Percentiles rank a stretch among this genome's conserved stretches.
These are phyloP conservation scores for Caenorhabditis doughertyi DNA, from an alignment of 2,888 invertebrate genomes.

Conservation along the genomic window DNA sequence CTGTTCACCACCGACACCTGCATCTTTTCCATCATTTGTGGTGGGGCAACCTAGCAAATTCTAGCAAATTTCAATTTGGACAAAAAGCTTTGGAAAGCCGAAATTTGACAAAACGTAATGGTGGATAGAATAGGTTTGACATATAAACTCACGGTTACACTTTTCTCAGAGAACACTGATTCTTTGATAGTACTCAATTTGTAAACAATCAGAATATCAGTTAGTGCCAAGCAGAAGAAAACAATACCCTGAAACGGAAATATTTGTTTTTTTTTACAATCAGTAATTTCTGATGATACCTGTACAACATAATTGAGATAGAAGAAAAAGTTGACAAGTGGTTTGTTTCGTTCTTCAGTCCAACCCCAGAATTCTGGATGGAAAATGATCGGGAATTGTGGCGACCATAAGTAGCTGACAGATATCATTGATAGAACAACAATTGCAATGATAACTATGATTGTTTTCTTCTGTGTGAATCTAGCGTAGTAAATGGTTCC, in stretches of 20 bases:
- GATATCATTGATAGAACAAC: slow-evolving; percentile 51
- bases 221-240: slow-evolving; percentile 50
- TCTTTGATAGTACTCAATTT: slow-evolving; percentile 59
- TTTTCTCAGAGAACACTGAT: slow-evolving; percentile 46
- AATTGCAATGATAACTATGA: slow-evolving; percentile 14
- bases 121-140: slow-evolving; percentile 6
- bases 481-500: slow-evolving; percentile 48
- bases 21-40: slow-evolving; percentile 43
- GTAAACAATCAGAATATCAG: slow-evolving; percentile 63
- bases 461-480: slow-evolving; percentile 45
- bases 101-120: slow-evolving; percentile 1
- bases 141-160: slow-evolving; percentile 43
- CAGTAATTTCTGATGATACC: slow-evolving; percentile 19
- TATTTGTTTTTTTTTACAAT: not conserved
- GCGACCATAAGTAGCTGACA: slow-evolving; percentile 56
- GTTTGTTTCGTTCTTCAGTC: slow-evolving; percentile 51
- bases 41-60: slow-evolving; percentile 48
- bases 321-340: slow-evolving; percentile 55
- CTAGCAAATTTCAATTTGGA: slow-evolving; percentile 5
- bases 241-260: slow-evolving; percentile 59
- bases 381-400: slow-evolving; percentile 49
- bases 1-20: slow-evolving; percentile 61
- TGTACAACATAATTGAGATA: slow-evolving; percentile 62
- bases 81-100: slow-evolving; percentile 14
- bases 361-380: slow-evolving; percentile 60